Percentiles rank a stretch among this genome's conserved stretches.
phyloP scores from a whole-genome alignment of 2,113 vertebrate species.

The Antechinus flavipes region DNA sequence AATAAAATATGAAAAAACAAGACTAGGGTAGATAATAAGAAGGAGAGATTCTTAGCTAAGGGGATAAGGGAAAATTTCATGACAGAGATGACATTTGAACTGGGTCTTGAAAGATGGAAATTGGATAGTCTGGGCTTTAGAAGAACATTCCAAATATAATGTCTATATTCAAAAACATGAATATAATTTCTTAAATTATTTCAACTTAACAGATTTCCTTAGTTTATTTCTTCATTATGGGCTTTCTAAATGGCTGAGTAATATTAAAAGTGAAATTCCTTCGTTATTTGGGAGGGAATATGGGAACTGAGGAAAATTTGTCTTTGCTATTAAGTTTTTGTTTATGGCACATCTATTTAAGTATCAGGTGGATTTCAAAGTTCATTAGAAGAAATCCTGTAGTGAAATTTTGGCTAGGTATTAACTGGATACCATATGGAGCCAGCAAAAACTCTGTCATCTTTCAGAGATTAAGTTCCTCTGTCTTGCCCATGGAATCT shows the following conservation, averaged over 20 bases:
- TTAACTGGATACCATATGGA: background rate
- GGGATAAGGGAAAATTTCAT: background rate
- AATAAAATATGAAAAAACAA: background rate
- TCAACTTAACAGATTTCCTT: background rate
- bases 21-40: background rate
- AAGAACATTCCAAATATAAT: background rate
- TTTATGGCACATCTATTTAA: background rate
- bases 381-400: background rate
- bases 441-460: background rate
- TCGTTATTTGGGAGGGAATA: background rate
- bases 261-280: background rate
- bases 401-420: constrained; percentile 6
- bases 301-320: background rate
- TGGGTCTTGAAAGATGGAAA: background rate
- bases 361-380: constrained; percentile 8
- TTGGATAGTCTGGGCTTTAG: background rate
- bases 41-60: background rate
- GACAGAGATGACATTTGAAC: background rate
- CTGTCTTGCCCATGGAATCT: constrained; percentile 3
- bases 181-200: background rate
- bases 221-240: background rate
- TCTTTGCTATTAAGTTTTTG: background rate
- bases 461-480: background rate
- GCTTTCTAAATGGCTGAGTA: background rate
- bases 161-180: too few relatives aligned